These are phyloP conservation scores for Hormaphis cornu DNA, from an alignment of 1,140 invertebrate species.

Conservation along the genomic window DNA sequence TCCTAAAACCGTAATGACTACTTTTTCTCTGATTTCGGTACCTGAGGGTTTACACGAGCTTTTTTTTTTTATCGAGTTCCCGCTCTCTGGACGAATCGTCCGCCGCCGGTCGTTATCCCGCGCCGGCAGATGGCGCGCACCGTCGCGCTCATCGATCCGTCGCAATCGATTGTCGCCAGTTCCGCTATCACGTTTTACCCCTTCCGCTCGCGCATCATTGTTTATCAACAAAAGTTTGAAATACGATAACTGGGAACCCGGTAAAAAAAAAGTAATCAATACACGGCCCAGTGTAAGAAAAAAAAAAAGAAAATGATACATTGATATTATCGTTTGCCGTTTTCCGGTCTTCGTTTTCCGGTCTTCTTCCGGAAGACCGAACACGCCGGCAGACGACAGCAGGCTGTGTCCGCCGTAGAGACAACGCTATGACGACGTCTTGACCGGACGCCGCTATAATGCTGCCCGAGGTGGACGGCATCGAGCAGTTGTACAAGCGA, in stretches of 20 bases:
- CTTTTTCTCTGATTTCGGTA: too few species aligned
- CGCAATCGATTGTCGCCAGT: neutral
- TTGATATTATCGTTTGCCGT: neutral
- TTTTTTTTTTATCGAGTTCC: too few species aligned
- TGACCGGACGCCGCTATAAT: neutral
- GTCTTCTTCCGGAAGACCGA: neutral
- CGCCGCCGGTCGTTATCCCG: neutral
- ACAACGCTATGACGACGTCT: neutral
- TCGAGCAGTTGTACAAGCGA: conserved; percentile 13
- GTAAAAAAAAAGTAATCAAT: conserved; percentile 30
- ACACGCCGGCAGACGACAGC: too few species aligned
- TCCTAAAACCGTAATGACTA: too few species aligned
- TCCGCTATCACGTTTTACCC: neutral
- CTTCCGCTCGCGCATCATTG: neutral
- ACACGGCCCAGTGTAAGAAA: too few species aligned
- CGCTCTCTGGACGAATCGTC: too few species aligned
- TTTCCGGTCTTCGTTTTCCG: neutral
- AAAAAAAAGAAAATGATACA: neutral
- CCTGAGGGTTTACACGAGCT: too few species aligned
- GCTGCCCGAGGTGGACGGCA: conserved; percentile 26
- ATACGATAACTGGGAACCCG: conserved; percentile 29
- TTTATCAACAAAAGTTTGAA: conserved; percentile 26
- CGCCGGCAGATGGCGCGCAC: neutral
- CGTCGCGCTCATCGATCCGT: neutral
- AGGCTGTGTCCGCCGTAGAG: too few species aligned